Percentiles rank a stretch among this genome's conserved stretches.
Evolutionary conservation across 92 coral and sea anemone species (phyloP).

Genomic region (Zoanthus sociatus): DNA sequence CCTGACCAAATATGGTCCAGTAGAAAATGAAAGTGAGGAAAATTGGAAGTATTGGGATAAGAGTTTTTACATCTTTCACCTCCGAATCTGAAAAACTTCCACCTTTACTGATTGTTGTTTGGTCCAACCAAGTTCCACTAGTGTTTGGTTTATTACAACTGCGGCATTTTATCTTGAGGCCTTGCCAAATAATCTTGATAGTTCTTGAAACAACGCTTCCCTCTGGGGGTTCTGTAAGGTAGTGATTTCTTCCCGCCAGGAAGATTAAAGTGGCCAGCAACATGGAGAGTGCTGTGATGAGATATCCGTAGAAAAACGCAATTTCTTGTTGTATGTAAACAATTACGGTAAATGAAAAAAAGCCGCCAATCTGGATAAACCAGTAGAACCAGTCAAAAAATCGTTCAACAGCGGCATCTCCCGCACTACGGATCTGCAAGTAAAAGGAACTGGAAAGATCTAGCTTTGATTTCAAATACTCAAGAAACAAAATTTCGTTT

Average conservation of each 20-base stretch:
- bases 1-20: slow-evolving; percentile 29
- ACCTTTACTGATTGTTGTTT: slow-evolving; percentile 2
- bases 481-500: no score
- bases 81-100: slow-evolving; percentile 18
- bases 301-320: slow-evolving; percentile 77
- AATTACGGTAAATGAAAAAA: slow-evolving; percentile 70
- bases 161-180: slow-evolving; percentile 7
- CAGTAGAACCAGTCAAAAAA: slow-evolving; percentile 84
- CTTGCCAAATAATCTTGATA: slow-evolving; percentile 45
- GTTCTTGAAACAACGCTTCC: slow-evolving; percentile 65
- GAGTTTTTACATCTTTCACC: slow-evolving; percentile 14
- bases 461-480: no score
- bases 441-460: no score
- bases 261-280: slow-evolving; percentile 56
- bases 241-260: slow-evolving; percentile 60
- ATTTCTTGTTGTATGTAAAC: slow-evolving; percentile 74
- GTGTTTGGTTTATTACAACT: neutral
- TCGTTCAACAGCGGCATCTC: slow-evolving; percentile 41
- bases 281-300: slow-evolving; percentile 60
- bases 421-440: slow-evolving; percentile 47
- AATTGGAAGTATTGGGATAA: slow-evolving; percentile 10
- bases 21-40: slow-evolving; percentile 22
- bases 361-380: slow-evolving; percentile 71
- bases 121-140: neutral
- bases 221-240: slow-evolving; percentile 51